These are phyloP conservation scores for Frieseomelitta varia DNA, from an alignment of 1,140 invertebrate genomes.

Conservation along the genomic window DNA sequence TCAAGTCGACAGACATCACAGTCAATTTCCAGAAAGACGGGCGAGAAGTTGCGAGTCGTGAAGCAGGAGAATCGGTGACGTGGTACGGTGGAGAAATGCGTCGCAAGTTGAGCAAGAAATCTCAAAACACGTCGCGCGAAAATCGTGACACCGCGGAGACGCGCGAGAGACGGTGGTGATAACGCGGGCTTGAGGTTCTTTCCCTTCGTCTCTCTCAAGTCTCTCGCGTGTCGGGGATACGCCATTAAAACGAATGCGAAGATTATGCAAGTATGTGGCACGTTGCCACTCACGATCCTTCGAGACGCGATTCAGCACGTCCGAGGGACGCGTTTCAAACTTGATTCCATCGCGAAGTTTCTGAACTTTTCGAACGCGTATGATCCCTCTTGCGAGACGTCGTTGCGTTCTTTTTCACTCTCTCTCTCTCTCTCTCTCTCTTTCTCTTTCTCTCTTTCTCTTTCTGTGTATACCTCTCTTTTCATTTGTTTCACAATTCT, in stretches of 20 bases:
- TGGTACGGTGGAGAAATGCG: neutral
- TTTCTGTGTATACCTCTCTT: too few relatives aligned
- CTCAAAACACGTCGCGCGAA: neutral
- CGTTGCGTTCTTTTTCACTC: neutral
- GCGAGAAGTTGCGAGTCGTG: neutral
- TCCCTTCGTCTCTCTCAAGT: neutral
- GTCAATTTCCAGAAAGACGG: neutral
- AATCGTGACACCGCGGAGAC: neutral
- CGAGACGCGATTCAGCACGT: constrained; percentile 17
- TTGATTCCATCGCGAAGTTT: constrained; percentile 47
- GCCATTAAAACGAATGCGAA: constrained; percentile 47
- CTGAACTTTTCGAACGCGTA: constrained; percentile 42
- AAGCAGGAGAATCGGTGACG: neutral
- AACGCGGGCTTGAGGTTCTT: neutral
- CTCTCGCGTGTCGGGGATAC: neutral
- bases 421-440: too few relatives aligned
- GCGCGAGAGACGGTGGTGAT: neutral
- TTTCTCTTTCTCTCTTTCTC: neutral
- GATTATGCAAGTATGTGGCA: constrained; percentile 55
- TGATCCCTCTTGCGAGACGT: constrained; percentile 40
- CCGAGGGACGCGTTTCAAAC: constrained; percentile 18
- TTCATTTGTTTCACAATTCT: constrained; percentile 14
- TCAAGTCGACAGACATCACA: neutral
- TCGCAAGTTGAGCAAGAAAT: neutral
- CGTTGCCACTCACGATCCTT: neutral